Percentiles rank a stretch among this genome's conserved stretches.
These are phyloP conservation scores for Adelphocoris suturalis DNA, from an alignment of 2,888 invertebrate genomes.

Conservation along the genomic window DNA sequence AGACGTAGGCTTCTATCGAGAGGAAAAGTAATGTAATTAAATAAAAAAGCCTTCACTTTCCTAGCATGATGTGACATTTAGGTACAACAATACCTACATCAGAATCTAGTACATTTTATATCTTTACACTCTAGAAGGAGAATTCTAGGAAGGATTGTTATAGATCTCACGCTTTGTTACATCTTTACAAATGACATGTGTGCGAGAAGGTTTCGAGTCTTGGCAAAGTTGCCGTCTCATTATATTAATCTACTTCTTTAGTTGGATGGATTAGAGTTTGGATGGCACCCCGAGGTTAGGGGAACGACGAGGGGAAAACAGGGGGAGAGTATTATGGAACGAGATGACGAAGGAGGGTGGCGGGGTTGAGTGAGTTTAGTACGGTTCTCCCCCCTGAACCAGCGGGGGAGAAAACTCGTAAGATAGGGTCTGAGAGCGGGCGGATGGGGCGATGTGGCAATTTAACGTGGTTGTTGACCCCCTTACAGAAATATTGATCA, in stretches of 20 bases:
- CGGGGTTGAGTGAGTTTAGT: background rate
- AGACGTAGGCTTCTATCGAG: no score
- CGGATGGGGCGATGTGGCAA: constrained; percentile 39
- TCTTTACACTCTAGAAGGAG: no score
- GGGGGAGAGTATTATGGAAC: constrained; percentile 15
- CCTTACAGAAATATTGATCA: constrained; percentile 60
- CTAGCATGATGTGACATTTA: no score
- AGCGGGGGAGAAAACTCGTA: constrained; percentile 37
- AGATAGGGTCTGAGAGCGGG: constrained; percentile 8
- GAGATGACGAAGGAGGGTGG: background rate
- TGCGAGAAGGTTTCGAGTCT: background rate
- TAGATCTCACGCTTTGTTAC: background rate
- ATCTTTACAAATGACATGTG: background rate
- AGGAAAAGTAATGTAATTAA: no score
- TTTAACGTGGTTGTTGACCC: constrained; percentile 63
- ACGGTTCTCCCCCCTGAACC: background rate
- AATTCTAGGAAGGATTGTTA: background rate
- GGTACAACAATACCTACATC: no score
- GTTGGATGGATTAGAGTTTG: constrained; percentile 18
- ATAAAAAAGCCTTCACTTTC: no score
- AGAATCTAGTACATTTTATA: no score
- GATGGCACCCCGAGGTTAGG: background rate
- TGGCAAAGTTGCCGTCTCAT: background rate
- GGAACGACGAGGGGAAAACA: constrained; percentile 11
- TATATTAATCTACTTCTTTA: background rate